Evolutionary conservation across 2,797 vertebrate genomes (phyloP), one percentile per base, ranked within the genome.

Genomic region (Channallabes apus): DNA sequence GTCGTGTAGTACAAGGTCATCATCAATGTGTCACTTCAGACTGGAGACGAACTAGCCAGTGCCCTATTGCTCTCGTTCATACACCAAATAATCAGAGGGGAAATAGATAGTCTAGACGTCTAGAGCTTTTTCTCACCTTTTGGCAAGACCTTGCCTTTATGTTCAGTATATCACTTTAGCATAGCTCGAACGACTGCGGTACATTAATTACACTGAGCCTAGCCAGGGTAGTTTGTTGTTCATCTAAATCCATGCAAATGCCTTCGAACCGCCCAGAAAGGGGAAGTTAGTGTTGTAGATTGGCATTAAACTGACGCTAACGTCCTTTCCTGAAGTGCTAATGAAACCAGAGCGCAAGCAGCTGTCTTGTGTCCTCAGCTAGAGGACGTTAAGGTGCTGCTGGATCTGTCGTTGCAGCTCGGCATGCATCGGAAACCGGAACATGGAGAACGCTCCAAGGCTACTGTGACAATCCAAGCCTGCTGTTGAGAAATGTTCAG

Each of bases 301-400:
- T 67, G 80, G 73, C 72, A 80, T 58, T 35, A 67, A 54, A 79
- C 35, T 41, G 17, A 41, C 7, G 51, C 62, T 67, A 64, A 76
- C 79, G 69, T 76, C 29, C 75, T 7, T 75, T 88, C 35, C 32
- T n/a, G 89, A 14, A 3, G 82, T 91, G 92, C 92, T 86, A 87
- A 68, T 91, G 90, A 91, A 87, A 83, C 87, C 88, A 89, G 88
- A 91, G 88, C 87, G 90, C 92, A 90, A 87, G 85, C 90, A 93
- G 92, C 92, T 92, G 92, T 89, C 92, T 91, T 91, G 90, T 87
- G 88, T 88, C 89, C 91, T 41, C 77, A 92, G 91, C 91, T 91
- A 91, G 87, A 90, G 87, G 87, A 76, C 64, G 88, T 90, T 88
- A 89, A 58, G 78, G 59, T 80, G 82, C 83, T 75, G 78, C 61